These are phyloP conservation scores for Rhabdophis nuchalis DNA, from an alignment of 2,797 vertebrate genomes.

Conservation along the genomic window DNA sequence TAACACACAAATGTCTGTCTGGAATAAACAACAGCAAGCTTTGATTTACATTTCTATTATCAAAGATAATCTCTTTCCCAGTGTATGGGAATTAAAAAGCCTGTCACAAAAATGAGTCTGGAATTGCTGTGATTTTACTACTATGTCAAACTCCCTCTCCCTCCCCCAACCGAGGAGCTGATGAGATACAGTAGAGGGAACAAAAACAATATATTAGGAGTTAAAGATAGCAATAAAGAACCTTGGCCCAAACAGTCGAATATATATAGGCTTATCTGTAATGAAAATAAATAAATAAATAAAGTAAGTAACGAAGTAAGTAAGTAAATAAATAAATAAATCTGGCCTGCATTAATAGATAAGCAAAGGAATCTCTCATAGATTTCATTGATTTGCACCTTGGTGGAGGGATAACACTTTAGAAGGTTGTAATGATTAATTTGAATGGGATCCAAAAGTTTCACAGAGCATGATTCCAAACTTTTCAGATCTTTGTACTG, in stretches of 20 bases:
- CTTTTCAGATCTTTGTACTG: background rate
- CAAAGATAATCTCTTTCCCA: constrained; percentile 74
- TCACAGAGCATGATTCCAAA: background rate
- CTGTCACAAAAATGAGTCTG: constrained; percentile 57
- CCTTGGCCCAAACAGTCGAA: background rate
- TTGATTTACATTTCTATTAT: constrained; percentile 77
- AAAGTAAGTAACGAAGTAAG: background rate
- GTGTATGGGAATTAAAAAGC: constrained; percentile 70
- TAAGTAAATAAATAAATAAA: no score
- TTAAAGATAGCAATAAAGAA: background rate
- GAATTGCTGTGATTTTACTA: constrained; percentile 52
- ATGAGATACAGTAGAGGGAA: constrained; percentile 21
- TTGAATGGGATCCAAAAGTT: background rate
- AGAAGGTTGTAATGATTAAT: background rate
- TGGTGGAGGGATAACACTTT: background rate
- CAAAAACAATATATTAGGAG: background rate
- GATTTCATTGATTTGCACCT: background rate
- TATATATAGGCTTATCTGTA: background rate
- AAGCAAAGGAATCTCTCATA: background rate
- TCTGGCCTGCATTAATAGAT: background rate
- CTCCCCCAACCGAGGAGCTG: constrained; percentile 2
- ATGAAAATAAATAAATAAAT: background rate
- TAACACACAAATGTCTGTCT: constrained; percentile 78
- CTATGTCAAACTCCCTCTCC: constrained; percentile 24
- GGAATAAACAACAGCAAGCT: constrained; percentile 76